phyloP scores from a whole-genome alignment of 2,888 invertebrate genomes.

The Spodoptera littoralis region DNA sequence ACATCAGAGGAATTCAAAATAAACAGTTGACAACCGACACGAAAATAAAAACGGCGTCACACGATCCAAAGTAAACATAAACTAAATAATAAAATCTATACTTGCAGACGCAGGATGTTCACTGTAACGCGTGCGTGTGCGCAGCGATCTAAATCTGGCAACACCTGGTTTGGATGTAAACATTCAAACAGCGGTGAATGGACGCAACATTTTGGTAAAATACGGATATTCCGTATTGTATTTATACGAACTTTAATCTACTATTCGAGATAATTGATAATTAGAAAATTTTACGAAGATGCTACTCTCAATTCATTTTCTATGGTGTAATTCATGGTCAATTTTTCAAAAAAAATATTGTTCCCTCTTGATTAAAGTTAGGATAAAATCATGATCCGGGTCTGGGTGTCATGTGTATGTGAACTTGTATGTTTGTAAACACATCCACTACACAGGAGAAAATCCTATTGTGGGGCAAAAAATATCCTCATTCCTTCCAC shows the following conservation, averaged over 20 bases:
- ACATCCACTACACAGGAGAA: no score
- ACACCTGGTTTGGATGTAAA: slow-evolving; percentile 50
- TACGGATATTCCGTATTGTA: slow-evolving; percentile 14
- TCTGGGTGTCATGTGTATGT: no score
- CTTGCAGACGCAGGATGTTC: slow-evolving; percentile 59
- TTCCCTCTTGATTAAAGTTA: no score
- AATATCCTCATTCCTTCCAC: slow-evolving; percentile 9
- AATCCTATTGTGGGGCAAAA: neutral
- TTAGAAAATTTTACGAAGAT: no score
- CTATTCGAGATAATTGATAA: no score
- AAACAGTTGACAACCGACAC: slow-evolving; percentile 16
- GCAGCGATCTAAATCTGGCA: slow-evolving; percentile 47
- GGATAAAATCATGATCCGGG: no score
- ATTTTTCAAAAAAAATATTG: no score
- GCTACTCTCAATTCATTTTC: no score
- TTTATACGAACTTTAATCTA: no score
- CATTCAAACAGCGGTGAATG: slow-evolving; percentile 35
- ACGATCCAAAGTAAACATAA: slow-evolving; percentile 37
- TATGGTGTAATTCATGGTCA: no score
- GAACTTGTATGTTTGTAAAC: no score
- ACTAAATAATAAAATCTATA: slow-evolving; percentile 50
- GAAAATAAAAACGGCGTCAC: slow-evolving; percentile 28
- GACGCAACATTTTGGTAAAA: slow-evolving; percentile 32
- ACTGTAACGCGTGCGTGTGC: slow-evolving; percentile 55
- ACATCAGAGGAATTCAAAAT: slow-evolving; percentile 10